Evolutionary conservation across 2,797 vertebrate species (phyloP).

Genomic region (Salarias fasciatus): DNA sequence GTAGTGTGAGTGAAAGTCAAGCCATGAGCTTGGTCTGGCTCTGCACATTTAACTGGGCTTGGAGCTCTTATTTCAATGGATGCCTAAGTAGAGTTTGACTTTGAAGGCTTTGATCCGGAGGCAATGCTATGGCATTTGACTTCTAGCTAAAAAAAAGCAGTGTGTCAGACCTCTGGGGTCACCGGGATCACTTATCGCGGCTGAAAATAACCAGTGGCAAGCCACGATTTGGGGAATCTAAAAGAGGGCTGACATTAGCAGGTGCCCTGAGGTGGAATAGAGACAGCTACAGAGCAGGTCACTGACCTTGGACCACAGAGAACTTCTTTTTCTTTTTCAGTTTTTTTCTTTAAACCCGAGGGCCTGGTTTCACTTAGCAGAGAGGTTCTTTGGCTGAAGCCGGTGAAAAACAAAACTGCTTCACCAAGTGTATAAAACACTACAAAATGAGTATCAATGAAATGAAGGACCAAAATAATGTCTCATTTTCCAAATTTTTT

Average conservation of each 20-base stretch:
- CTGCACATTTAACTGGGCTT: constrained; percentile 75
- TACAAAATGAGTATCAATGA: constrained; percentile 19
- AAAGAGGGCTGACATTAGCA: constrained; percentile 80
- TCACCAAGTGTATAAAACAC: constrained; percentile 31
- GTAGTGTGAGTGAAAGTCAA: constrained; percentile 70
- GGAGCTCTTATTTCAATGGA: constrained; percentile 85
- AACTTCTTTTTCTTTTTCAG: constrained; percentile 74
- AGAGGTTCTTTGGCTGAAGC: constrained; percentile 65
- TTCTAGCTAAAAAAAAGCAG: constrained; percentile 81
- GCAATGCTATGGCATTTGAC: constrained; percentile 86
- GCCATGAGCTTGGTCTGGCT: constrained; percentile 71
- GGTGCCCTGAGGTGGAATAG: constrained; percentile 85
- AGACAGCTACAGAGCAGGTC: constrained; percentile 85
- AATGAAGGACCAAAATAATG: constrained; percentile 4
- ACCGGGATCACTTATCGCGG: constrained; percentile 83
- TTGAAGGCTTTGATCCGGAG: constrained; percentile 86
- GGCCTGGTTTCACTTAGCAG: constrained; percentile 78
- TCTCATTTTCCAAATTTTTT: constrained; percentile 1
- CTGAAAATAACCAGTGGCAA: constrained; percentile 87
- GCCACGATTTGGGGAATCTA: constrained; percentile 78
- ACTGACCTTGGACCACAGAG: constrained; percentile 83
- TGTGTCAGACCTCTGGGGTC: constrained; percentile 83
- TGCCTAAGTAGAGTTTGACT: constrained; percentile 85
- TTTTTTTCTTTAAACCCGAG: constrained; percentile 69
- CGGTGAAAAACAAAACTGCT: constrained; percentile 54